These are phyloP conservation scores for Sycon ciliatum DNA, from an alignment of 37 sponge, comb jelly and placozoan species.

Conservation along the genomic window DNA sequence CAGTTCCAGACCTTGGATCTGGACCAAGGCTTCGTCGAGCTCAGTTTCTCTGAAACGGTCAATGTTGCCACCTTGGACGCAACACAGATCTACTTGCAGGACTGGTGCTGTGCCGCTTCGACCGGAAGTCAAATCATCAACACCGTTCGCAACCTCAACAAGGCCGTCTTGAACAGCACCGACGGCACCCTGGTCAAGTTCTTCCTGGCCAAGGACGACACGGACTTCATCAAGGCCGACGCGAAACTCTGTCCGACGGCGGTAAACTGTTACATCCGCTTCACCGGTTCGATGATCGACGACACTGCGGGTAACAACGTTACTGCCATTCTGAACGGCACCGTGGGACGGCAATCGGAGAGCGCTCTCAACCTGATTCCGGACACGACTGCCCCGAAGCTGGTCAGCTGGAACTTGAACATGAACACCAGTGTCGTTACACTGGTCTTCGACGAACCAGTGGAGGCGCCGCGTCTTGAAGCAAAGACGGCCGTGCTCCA, in stretches of 20 bases:
- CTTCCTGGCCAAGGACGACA: slow-evolving; percentile 45
- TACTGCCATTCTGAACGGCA: slow-evolving; percentile 30
- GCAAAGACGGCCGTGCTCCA: background rate
- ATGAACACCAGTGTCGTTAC: slow-evolving; percentile 49
- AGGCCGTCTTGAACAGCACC: slow-evolving; percentile 33
- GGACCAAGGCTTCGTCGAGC: slow-evolving; percentile 46
- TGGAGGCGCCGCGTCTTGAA: slow-evolving; percentile 30
- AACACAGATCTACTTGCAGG: slow-evolving; percentile 49
- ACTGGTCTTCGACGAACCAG: slow-evolving; percentile 58
- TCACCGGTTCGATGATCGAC: slow-evolving; percentile 50
- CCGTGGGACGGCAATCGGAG: slow-evolving; percentile 15
- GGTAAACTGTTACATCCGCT: slow-evolving; percentile 59
- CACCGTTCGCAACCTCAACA: slow-evolving; percentile 52
- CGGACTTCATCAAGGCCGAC: slow-evolving; percentile 49
- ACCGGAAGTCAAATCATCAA: slow-evolving; percentile 32
- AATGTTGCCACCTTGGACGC: slow-evolving; percentile 32
- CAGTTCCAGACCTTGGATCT: slow-evolving; percentile 61
- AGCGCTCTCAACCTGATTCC: slow-evolving; percentile 22
- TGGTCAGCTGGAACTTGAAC: slow-evolving; percentile 49
- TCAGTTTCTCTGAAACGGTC: slow-evolving; percentile 78
- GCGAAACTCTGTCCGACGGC: slow-evolving; percentile 28
- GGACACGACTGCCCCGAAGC: slow-evolving; percentile 52
- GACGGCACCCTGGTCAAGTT: slow-evolving; percentile 54
- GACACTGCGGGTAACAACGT: slow-evolving; percentile 72
- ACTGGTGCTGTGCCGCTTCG: slow-evolving; percentile 22